These are phyloP conservation scores for Coleophora deauratella DNA, from an alignment of 2,888 invertebrate genomes.

Conservation along the genomic window DNA sequence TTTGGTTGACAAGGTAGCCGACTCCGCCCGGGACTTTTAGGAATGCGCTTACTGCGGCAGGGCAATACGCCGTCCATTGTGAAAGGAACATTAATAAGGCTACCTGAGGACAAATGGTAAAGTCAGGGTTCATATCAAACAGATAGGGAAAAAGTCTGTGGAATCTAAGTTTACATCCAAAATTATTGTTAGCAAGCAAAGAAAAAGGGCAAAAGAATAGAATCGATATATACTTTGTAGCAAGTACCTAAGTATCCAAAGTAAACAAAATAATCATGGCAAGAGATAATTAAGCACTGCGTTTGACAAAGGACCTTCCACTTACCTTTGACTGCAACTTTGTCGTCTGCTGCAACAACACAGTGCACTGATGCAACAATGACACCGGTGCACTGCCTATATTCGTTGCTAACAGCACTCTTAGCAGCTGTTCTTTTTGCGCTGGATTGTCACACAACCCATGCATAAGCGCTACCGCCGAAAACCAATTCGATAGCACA, in stretches of 20 bases:
- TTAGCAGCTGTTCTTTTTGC: slow-evolving; percentile 91
- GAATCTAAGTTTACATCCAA: too few relatives aligned
- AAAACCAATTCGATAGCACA: slow-evolving; percentile 94
- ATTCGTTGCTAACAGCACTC: slow-evolving; percentile 92
- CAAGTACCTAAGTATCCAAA: too few relatives aligned
- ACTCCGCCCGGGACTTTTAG: slow-evolving; percentile 86
- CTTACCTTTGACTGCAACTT: slow-evolving; percentile 83
- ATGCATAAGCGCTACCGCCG: slow-evolving; percentile 92
- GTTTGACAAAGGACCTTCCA: too few relatives aligned
- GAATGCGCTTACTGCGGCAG: slow-evolving; percentile 87
- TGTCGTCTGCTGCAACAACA: slow-evolving; percentile 86
- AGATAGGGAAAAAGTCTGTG: too few relatives aligned
- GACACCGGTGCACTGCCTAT: slow-evolving; percentile 90
- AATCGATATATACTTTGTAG: too few relatives aligned
- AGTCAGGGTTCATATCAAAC: too few relatives aligned
- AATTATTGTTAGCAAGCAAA: too few relatives aligned
- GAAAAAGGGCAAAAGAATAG: too few relatives aligned
- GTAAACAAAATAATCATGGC: too few relatives aligned
- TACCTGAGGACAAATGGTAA: slow-evolving; percentile 55
- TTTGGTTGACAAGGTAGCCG: slow-evolving; percentile 88
- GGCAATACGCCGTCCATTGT: slow-evolving; percentile 90
- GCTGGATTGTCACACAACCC: slow-evolving; percentile 88
- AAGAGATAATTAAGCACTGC: too few relatives aligned
- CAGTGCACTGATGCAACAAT: slow-evolving; percentile 90
- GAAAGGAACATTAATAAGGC: slow-evolving; percentile 93